Evolutionary conservation across 2,888 invertebrate genomes (phyloP).

Genomic region (Troides oblongomaculatus): DNA sequence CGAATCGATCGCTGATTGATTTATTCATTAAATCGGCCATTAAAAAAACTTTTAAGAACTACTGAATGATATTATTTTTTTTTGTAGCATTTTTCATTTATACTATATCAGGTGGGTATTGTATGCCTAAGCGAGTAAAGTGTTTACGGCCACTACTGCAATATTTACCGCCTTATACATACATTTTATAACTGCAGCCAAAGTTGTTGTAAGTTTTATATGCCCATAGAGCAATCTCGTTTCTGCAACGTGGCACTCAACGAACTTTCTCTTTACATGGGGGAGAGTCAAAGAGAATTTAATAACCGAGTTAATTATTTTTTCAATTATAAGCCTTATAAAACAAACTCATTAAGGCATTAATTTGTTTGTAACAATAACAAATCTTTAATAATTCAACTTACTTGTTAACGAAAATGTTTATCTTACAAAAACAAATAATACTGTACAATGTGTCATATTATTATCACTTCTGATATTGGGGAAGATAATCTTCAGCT

Average conservation of each 20-base stretch:
- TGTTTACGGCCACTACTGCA: neutral
- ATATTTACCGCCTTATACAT: conserved; percentile 3
- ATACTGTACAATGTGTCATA: too few relatives aligned
- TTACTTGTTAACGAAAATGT: neutral
- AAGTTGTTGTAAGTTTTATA: conserved; percentile 23
- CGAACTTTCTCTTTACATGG: conserved; percentile 23
- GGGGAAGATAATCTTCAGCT: too few relatives aligned
- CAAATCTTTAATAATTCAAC: neutral
- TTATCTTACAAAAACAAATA: too few relatives aligned
- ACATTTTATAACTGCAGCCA: conserved; percentile 4
- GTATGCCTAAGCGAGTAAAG: neutral
- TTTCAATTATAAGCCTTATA: neutral
- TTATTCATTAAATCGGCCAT: neutral
- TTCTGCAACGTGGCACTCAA: conserved; percentile 15
- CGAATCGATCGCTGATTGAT: too few relatives aligned
- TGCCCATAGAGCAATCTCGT: conserved; percentile 17
- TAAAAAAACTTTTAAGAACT: neutral
- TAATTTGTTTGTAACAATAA: neutral
- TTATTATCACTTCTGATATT: too few relatives aligned
- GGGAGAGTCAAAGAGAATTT: conserved; percentile 17
- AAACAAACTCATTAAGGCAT: neutral
- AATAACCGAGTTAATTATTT: neutral
- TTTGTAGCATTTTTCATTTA: neutral
- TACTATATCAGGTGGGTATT: neutral
- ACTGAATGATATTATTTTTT: neutral